Evolutionary conservation across 1,140 invertebrate genomes (phyloP).

Genomic region (Trichoplusia ni): DNA sequence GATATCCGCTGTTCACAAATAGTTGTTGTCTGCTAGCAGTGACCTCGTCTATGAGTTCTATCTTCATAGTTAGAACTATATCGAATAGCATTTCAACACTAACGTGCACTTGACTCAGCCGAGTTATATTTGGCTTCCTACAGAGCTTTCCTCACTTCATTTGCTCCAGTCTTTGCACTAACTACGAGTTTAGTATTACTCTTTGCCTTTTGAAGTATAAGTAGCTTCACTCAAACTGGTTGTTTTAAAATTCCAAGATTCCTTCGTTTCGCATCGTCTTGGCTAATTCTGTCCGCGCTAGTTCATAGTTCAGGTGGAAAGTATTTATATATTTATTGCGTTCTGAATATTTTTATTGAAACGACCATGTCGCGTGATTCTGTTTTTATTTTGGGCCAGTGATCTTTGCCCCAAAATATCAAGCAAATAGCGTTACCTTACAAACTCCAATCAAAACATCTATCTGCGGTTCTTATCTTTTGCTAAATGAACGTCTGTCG

Average conservation of each 20-base stretch:
- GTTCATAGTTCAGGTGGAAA: neutral
- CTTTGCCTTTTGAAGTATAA: neutral
- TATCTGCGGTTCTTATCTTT: neutral
- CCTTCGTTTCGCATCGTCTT: too few relatives aligned
- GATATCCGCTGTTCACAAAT: constrained; percentile 2
- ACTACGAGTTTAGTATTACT: neutral
- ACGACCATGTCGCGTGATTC: neutral
- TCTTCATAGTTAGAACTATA: constrained; percentile 8
- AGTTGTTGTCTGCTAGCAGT: constrained; percentile 1
- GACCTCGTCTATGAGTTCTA: constrained; percentile 16
- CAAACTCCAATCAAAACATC: neutral
- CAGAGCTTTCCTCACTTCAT: constrained; percentile 38
- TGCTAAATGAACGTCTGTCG: constrained; percentile 13
- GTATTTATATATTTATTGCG: constrained; percentile 19
- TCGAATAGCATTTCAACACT: constrained; percentile 16
- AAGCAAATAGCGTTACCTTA: constrained; percentile 1
- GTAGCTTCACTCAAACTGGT: neutral
- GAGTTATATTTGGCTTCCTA: constrained; percentile 43
- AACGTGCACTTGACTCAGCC: constrained; percentile 47
- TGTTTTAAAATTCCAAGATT: neutral
- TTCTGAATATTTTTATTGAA: constrained; percentile 24
- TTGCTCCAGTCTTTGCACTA: constrained; percentile 10
- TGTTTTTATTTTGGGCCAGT: neutral
- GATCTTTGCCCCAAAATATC: neutral
- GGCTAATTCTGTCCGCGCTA: neutral